Conservation (phyloP, 1,140 invertebrate genomes). For the Aphaenogaster rudis region DNA sequence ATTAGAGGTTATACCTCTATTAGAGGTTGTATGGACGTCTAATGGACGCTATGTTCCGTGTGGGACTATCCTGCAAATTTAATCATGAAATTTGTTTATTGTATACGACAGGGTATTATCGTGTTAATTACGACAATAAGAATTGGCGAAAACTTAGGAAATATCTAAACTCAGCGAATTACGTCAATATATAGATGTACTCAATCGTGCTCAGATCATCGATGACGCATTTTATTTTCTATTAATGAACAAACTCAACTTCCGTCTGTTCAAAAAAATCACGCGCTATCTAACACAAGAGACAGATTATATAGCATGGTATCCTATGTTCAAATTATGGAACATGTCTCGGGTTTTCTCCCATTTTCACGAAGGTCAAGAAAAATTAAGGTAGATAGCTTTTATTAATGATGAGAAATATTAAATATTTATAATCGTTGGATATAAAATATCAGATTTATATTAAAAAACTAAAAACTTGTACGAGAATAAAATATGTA, state of each 20-base stretch:
- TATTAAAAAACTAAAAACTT: not conserved
- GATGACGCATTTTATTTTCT: slow-evolving; percentile 16
- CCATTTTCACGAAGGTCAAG: not conserved
- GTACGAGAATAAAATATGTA: slow-evolving; percentile 6
- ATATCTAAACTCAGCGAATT: not conserved
- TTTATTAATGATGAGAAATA: not conserved
- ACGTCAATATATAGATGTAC: not conserved
- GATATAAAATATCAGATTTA: not conserved
- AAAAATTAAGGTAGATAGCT: slow-evolving; percentile 1
- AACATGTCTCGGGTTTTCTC: not conserved
- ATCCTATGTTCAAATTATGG: slow-evolving; percentile 66
- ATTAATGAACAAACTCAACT: not conserved
- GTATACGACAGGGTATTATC: slow-evolving; percentile 8
- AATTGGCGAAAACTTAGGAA: not conserved
- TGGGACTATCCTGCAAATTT: not conserved
- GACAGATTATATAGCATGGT: slow-evolving; percentile 44
- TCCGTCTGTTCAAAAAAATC: not conserved
- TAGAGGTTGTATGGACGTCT: too few species aligned
- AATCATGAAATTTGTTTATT: slow-evolving; percentile 1
- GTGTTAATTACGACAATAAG: not conserved
- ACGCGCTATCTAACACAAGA: not conserved
- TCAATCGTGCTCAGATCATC: not conserved
- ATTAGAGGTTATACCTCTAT: too few species aligned
- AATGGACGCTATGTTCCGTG: too few species aligned
- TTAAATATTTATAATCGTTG: slow-evolving; percentile 13